These are phyloP conservation scores for Hippolais icterina DNA, from an alignment of 2,113 vertebrate species.

Conservation along the genomic window DNA sequence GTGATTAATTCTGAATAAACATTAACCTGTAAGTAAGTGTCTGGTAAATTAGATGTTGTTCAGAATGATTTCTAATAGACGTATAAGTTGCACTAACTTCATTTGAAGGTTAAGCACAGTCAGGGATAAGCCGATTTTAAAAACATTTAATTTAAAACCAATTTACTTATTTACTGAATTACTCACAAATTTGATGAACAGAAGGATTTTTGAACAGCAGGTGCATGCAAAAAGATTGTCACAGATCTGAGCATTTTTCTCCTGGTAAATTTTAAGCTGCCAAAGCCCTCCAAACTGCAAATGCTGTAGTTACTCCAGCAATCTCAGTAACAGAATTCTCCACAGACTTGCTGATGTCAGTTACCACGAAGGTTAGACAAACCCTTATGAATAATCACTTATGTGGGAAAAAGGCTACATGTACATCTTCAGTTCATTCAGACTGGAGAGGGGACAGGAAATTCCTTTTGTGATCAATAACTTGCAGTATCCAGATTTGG, in stretches of 20 bases:
- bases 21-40: not conserved
- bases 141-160: not conserved
- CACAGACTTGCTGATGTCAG: not conserved
- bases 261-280: not conserved
- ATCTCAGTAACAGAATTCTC: not conserved
- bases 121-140: not conserved
- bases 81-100: not conserved
- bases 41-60: not conserved
- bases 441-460: not conserved
- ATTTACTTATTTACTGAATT: slow-evolving; percentile 11
- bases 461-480: not conserved
- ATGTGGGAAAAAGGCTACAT: not conserved
- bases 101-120: not conserved
- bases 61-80: not conserved
- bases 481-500: not conserved
- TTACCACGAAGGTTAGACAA: not conserved
- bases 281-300: not conserved
- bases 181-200: not conserved
- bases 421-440: not conserved
- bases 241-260: not conserved
- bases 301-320: not conserved
- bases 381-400: not conserved
- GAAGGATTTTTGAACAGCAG: not conserved
- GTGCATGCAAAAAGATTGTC: not conserved
- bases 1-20: slow-evolving; percentile 1